Base-by-base conservation (phyloP, 2,113 vertebrate genomes). In the Gallinago jamesoni region DNA sequence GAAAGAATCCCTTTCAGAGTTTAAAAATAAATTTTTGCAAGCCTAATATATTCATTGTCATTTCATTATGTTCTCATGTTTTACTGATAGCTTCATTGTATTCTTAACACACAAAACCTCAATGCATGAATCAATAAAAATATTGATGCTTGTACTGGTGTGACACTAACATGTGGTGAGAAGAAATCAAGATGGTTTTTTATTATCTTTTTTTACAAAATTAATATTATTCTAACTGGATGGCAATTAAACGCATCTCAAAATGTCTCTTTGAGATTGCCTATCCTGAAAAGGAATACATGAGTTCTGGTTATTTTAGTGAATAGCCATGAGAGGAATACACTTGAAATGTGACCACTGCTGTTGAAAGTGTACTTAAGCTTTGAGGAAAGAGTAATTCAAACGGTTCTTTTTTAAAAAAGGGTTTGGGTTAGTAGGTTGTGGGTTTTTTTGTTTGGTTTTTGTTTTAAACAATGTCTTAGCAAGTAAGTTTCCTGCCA, bases 1-100 rank as follows among this genome's bases (percentile, higher is more conserved):
- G 90, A 63, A 86, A 94, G 93, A 81, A 59, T 55, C 6, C 73
- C 86, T 84, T 84, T 43, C 37, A 60, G 52, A 85, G 59, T 87
- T 94, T 37, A 84, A 79, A 85, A 92, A 62, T 92, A 63, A 89
- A 92, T 35, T 76, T 83, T 69, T 80, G 81, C 78, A 57, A 84
- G 56, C 1, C 8, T 86, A 50, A 45, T 78, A 56, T 19, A 37
- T 64, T 81, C 3, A 9, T 84, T 90, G 35, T 53, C 7, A 57
- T 77, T 94, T 87, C 17, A 35, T 56, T 67, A 18, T 43, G 20
- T 84, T 87, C 60, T 47, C 8, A 14, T 79, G 19, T 87, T 82
- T 87, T 82, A 48, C 21, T 60, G 57, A 66, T 64, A 27, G 67
- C 66, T 92, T 93, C 14, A 5, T 27, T 89, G 19, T 84, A 63